These are phyloP conservation scores for Itoplectis maculator DNA, from an alignment of 2,888 invertebrate species.

Conservation along the genomic window DNA sequence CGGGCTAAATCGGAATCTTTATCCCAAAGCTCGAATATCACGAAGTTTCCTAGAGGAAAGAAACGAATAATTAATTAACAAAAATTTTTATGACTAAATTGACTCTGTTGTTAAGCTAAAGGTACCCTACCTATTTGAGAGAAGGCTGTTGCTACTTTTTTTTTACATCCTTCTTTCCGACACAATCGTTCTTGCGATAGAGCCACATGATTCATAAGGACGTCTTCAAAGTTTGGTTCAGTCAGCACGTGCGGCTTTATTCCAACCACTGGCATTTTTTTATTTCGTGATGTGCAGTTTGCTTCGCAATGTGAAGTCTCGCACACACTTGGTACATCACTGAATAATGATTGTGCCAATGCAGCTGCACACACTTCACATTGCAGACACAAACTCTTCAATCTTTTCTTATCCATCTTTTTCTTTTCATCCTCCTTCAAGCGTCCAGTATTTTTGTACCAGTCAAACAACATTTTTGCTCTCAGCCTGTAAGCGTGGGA, in stretches of 20 bases:
- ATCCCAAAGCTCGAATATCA: neutral
- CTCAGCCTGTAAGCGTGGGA: neutral
- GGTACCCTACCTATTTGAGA: slow-evolving; percentile 4
- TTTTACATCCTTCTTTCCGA: slow-evolving; percentile 23
- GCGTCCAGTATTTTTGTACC: neutral
- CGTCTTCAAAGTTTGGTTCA: slow-evolving; percentile 14
- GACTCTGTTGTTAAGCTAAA: neutral
- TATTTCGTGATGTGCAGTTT: neutral
- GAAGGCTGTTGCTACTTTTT: neutral
- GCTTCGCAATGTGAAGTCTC: slow-evolving; percentile 1
- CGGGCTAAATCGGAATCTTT: neutral
- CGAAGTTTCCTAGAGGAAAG: neutral
- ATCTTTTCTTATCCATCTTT: neutral
- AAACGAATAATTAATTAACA: neutral
- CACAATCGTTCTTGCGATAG: neutral
- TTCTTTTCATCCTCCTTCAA: too few relatives aligned
- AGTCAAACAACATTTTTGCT: neutral
- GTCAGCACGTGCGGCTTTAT: neutral
- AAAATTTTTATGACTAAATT: neutral
- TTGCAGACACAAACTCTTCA: slow-evolving; percentile 7
- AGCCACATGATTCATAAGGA: neutral
- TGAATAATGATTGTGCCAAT: neutral
- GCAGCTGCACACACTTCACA: slow-evolving; percentile 2
- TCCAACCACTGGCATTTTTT: neutral
- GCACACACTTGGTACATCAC: neutral